A percentile compares a stretch with the other conserved stretches of the same genome.
Evolutionary conservation across 2,113 vertebrate genomes (phyloP).

Genomic region (Atractosteus spatula): DNA sequence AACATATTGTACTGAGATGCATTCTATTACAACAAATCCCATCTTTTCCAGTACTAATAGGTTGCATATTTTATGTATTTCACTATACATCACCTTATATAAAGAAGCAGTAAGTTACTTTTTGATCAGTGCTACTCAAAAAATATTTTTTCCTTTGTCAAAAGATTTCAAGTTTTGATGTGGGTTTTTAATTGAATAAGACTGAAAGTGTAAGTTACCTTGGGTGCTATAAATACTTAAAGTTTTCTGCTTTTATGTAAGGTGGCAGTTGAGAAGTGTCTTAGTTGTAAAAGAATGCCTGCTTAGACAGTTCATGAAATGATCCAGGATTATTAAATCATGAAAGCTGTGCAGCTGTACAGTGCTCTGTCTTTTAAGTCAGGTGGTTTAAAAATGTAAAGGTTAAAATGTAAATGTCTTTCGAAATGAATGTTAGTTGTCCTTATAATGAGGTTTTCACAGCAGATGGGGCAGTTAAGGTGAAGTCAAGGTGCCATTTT

Average conservation of each 20-base stretch:
- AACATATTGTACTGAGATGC: too few relatives aligned
- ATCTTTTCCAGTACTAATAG: too few relatives aligned
- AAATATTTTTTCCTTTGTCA: background rate
- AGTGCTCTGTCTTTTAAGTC: background rate
- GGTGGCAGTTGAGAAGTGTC: background rate
- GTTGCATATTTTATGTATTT: too few relatives aligned
- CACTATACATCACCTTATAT: too few relatives aligned
- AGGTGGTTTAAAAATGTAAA: background rate
- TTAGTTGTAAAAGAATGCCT: background rate
- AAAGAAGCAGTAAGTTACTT: too few relatives aligned
- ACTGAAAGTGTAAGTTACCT: background rate
- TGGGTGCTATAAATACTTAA: background rate
- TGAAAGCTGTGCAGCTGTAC: background rate
- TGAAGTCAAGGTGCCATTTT: background rate
- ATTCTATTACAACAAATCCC: too few relatives aligned
- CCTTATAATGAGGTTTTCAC: background rate
- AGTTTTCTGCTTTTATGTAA: too few relatives aligned
- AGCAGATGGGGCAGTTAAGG: background rate
- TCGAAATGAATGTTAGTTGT: background rate
- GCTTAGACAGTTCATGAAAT: background rate
- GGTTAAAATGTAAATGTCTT: background rate
- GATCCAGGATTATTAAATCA: background rate
- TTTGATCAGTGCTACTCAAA: too few relatives aligned
- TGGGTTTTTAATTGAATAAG: background rate
- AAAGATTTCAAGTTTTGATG: background rate